Base-by-base conservation (phyloP, 92 coral and sea anemone genomes). In the Paragorgia papillata region DNA sequence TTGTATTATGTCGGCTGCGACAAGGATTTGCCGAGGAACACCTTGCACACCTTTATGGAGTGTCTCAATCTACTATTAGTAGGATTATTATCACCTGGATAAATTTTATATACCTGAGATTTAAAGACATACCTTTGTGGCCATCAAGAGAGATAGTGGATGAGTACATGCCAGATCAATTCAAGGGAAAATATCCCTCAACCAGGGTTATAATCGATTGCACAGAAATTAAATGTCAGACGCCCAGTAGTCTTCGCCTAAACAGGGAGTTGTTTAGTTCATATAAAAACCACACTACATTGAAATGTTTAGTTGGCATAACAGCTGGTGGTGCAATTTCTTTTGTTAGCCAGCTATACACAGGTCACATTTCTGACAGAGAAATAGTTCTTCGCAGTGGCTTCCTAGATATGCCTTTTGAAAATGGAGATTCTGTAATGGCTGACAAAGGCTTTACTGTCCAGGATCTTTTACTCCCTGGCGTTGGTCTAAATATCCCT, bases 191-290 rank as follows among this genome's bases (percentile, higher is more conserved):
- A 32, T 87, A 56, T 62, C 83, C 83, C 25, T 64, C 67, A 37
- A 83, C 88, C 4, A 51, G 80, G 31, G 85, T 84, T 37, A 80
- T 87, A 15, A 83, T 87, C 57, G 91, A 80, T 62, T 87, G 91
- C 58, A 83, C 88, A 34, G 91, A 87, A 57, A 48, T 87, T 13
- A 74, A 62, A 67, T 79, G 91, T 35, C 91, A 87, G 75, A 87
- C 83, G 88, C 83, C 88, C 21, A 73, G 80, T 67, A 87, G 90
- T 73, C n/a, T n/a, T n/a, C n/a, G n/a, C n/a, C n/a, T n/a, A n/a
- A n/a, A n/a, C n/a, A n/a, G n/a, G n/a, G n/a, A n/a, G n/a, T n/a
- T n/a, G n/a, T n/a, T n/a, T n/a, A n/a, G n/a, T n/a, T n/a, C n/a
- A n/a, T 82, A 86, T 74, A 69, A 86, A 71, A 82, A 86, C 57